These are phyloP conservation scores for Teinopalpus imperialis DNA, from an alignment of 2,888 invertebrate genomes.

Conservation along the genomic window DNA sequence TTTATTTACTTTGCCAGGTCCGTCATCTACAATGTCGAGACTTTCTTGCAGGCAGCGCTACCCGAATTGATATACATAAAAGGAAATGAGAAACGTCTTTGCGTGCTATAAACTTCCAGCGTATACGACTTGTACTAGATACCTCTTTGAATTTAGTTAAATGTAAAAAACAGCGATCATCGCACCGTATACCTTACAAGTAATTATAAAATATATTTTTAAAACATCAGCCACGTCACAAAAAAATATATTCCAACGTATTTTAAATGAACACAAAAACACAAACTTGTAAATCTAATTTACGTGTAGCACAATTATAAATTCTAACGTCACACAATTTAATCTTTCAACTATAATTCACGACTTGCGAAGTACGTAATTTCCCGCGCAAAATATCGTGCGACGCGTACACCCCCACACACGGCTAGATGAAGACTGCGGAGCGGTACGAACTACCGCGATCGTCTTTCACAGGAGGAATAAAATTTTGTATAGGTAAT, in stretches of 20 bases:
- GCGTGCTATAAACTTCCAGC: too few relatives aligned
- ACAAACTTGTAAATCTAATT: conserved; percentile 4
- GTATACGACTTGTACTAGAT: too few relatives aligned
- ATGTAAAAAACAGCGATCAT: conserved; percentile 20
- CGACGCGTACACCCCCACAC: conserved; percentile 47
- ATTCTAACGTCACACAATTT: background rate
- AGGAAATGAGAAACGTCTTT: too few relatives aligned
- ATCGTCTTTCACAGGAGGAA: conserved; percentile 5
- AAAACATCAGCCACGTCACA: background rate
- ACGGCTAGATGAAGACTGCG: conserved; percentile 46
- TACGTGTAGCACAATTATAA: conserved; percentile 10
- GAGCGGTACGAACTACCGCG: conserved; percentile 23
- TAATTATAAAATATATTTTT: conserved; percentile 5
- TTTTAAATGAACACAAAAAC: conserved; percentile 7
- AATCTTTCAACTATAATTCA: background rate
- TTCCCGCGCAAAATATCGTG: conserved; percentile 56
- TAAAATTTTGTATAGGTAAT: conserved; percentile 7
- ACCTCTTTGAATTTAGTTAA: too few relatives aligned
- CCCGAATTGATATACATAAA: too few relatives aligned
- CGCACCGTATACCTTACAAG: conserved; percentile 13
- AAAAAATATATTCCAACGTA: background rate
- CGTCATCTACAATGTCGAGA: too few relatives aligned
- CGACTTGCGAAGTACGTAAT: conserved; percentile 30
- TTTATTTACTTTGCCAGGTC: too few relatives aligned
- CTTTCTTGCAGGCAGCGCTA: too few relatives aligned